Conservation (phyloP, 2,888 invertebrate genomes). For the Drosophila mulleri region DNA sequence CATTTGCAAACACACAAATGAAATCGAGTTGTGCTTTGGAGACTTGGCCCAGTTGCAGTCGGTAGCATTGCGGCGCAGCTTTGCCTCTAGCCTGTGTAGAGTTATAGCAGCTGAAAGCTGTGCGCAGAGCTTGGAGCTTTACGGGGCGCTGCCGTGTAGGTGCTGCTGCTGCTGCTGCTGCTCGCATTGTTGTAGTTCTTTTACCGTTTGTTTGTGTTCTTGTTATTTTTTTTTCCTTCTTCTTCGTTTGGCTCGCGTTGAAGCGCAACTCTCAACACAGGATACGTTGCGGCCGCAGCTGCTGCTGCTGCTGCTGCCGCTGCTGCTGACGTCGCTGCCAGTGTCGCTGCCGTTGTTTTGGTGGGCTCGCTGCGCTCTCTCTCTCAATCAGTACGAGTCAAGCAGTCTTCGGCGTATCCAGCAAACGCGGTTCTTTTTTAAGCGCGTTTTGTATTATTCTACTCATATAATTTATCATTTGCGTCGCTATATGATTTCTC, state of each 20-base stretch:
- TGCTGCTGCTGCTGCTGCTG: conserved; percentile 26
- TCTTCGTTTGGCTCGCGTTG: conserved; percentile 20
- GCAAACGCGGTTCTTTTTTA: conserved; percentile 85
- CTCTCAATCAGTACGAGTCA: conserved; percentile 84
- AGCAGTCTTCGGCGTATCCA: conserved; percentile 85
- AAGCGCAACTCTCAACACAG: conserved; percentile 76
- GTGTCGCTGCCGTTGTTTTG: conserved; percentile 35
- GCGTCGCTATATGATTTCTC: conserved; percentile 85
- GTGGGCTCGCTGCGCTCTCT: conserved; percentile 54
- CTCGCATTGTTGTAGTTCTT: conserved; percentile 19
- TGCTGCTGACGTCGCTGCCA: conserved; percentile 29
- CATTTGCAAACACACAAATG: conserved; percentile 37
- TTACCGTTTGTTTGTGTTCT: conserved; percentile 20
- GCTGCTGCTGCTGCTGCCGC: conserved; percentile 23
- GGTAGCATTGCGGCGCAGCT: conserved; percentile 22
- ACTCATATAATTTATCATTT: conserved; percentile 86
- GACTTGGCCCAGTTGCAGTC: conserved; percentile 60
- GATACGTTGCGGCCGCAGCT: conserved; percentile 67
- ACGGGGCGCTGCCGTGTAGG: conserved; percentile 38
- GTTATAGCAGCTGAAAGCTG: conserved; percentile 58
- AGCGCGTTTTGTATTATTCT: conserved; percentile 86
- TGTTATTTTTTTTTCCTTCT: conserved; percentile 1
- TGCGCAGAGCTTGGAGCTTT: conserved; percentile 50
- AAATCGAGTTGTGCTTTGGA: conserved; percentile 52
- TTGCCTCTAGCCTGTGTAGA: conserved; percentile 39